Evolutionary conservation across 2,888 invertebrate species (phyloP), one percentile per base, ranked within the genome.

Genomic region (Gymnosoma rotundatum): DNA sequence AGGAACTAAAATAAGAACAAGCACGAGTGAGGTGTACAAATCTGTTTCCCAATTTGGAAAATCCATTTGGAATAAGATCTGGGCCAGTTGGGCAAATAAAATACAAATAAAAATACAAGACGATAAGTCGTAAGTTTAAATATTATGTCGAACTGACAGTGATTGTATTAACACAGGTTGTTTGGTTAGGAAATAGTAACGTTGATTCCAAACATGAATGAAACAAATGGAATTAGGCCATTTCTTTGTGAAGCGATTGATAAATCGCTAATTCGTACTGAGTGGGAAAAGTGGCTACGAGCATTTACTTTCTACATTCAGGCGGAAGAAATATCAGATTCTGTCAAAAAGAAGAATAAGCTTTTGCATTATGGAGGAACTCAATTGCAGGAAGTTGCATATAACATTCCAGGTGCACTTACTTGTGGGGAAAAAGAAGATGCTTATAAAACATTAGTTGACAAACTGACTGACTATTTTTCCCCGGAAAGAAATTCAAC

Each of bases 51-150:
- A 69, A 67, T 67, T 50, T 50, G 25, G 67, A 67, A 67, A 67
- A 67, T 52, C 18, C 42, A 45, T 69, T 69, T 69, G 69, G 69
- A 69, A 69, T 69, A 69, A 54, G 69, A 69, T 69, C 69, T 64
- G 64, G 48, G 64, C 66, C 66, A 66, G 66, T 66, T 66, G 66
- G 66, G 66, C 50, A 50, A 66, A 66, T 66, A 18, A 66, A 66
- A 25, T 50, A 66, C 50, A 50, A 66, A 50, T 66, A 66, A 66
- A 50, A 25, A 25, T 66, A 58, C 58, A 36, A 36, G 58, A 36
- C 32, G 36, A 58, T 58, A 36, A 58, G 32, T 32, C 58, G 58
- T 58, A 58, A 58, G 58, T 58, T 58, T 36, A 58, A 58, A 58
- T 58, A 58, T 18, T 58, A 58, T 58, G 58, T 58, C 58, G 58